Base-by-base conservation (phyloP, 2,888 invertebrate species). In the Ophioninae sp. region DNA sequence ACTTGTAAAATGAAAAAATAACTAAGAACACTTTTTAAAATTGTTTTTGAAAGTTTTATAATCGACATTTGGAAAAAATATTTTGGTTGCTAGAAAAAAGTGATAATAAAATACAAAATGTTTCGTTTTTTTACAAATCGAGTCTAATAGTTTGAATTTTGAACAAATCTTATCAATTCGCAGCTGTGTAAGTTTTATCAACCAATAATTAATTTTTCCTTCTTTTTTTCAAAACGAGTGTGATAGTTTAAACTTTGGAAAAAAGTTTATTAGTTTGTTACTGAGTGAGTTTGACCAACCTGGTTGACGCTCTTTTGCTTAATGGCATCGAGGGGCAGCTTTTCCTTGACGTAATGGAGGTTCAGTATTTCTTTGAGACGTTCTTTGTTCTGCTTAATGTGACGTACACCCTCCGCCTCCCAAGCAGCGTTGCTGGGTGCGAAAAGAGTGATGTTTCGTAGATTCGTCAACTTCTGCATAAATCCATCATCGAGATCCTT, bases 351-450 rank as follows among this genome's bases (percentile, higher is more conserved):
- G 86, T 97, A 94, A 93, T 98, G 98, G 90, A 98, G 95, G 88
- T 96, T 96, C 74, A 98, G 93, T 88, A 98, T 96, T 85, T 97
- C 96, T 85, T 94, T 94, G 90, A 97, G 94, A 87, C 95, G 95
- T 82, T 95, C 94, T 87, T 95, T 95, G 91, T 97, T 96, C 85
- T 92, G 91, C 21, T 93, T 86, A 59, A 97, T 94, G 89, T 95
- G 95, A 88, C 95, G 95, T n/a, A 97, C 95, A 85, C 95, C 95
- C 68, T 95, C 94, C 86, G 96, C 95, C 69, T 95, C 95, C 95
- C 97, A 96, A 17, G 98, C 98, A 84, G 96, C 96, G 91, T 98
- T 98, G 89, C 97, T 97, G 0, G 98, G 98, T 1, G 97, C 98
- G 92, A 98, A 97, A 80, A 98, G 94, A 3, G 98, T 98, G 37